Evolutionary conservation across 2,797 vertebrate genomes (phyloP), one percentile per base, ranked within the genome.

Genomic region (Pristis pectinata): DNA sequence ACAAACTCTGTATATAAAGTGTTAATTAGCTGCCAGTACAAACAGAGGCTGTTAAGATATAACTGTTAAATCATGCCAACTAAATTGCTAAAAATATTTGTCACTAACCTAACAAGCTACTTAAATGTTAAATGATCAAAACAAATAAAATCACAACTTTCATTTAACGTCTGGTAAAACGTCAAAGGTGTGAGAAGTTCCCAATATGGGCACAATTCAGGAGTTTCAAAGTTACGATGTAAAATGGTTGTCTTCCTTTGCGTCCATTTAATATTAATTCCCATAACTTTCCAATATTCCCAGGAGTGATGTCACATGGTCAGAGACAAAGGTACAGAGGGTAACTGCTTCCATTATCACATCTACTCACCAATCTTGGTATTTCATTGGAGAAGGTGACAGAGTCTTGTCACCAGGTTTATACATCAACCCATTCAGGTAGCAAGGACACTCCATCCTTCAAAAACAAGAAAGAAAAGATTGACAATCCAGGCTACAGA

Each of bases 361-460:
- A 19, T 27, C 0, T 8, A 91, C 87, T 91, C 59, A 91, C 87
- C 87, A 91, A 22, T 41, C 61, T 91, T 91, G 59, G 19, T 67
- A 24, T 4, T 67, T 91, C 59, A 8, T 37, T 3, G n/a, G 2
- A n/a, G 37, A 41, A 41, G n/a, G 61, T 24, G 87, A 41, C 22
- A 59, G 59, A 11, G 8, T 67, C 61, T 67, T 91, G n/a, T 91
- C 87, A 11, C 87, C 87, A 4, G 87, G 87, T 41, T 67, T 67
- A 61, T 91, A 91, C 19, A 67, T 9, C 8, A 22, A 91, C 7
- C 59, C 61, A 41, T 67, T 67, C 61, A 67, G 24, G 22, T 64
- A 91, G n/a, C 87, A 91, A 9, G 87, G 87, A 10, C 87, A 91
- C n/a, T 67, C 61, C 87, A 24, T 10, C 67, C 87, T 91, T 64